Percentiles rank a stretch among this genome's conserved stretches.
Conservation (phyloP, 2,888 invertebrate species). For the Caenorhabditis plicata region DNA sequence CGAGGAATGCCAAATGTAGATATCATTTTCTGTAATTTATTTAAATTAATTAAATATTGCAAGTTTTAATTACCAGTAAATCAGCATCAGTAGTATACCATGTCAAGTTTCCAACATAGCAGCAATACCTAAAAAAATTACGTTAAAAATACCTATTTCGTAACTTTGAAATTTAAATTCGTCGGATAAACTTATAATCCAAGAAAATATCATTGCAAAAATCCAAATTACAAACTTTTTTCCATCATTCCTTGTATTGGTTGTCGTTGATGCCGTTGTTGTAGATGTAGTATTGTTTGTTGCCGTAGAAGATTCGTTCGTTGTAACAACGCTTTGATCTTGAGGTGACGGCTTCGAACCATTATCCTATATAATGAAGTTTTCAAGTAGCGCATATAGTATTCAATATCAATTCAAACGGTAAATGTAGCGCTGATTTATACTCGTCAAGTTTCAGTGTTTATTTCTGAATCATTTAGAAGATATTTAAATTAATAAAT, state of each 20-base stretch:
- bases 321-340: too few relatives aligned
- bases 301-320: too few relatives aligned
- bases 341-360: too few relatives aligned
- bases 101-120: conserved; percentile 96
- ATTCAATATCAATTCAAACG: too few relatives aligned
- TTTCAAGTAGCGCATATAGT: too few relatives aligned
- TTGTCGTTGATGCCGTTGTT: background rate
- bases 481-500: too few relatives aligned
- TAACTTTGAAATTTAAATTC: background rate
- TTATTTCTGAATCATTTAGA: too few relatives aligned
- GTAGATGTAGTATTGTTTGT: background rate
- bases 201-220: too few relatives aligned
- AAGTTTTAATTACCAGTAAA: conserved; percentile 33
- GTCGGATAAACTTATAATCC: background rate
- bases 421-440: too few relatives aligned
- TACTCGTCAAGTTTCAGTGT: too few relatives aligned
- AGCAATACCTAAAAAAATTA: conserved; percentile 75
- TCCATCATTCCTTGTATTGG: conserved; percentile 7
- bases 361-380: too few relatives aligned
- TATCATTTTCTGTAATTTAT: conserved; percentile 80
- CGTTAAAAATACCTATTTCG: too few relatives aligned
- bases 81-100: conserved; percentile 73
- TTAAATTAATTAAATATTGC: background rate
- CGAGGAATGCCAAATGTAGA: conserved; percentile 84
- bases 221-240: conserved; percentile 27